These are phyloP conservation scores for Bos indicus DNA, from an alignment of 2,113 vertebrate genomes.

Conservation along the genomic window DNA sequence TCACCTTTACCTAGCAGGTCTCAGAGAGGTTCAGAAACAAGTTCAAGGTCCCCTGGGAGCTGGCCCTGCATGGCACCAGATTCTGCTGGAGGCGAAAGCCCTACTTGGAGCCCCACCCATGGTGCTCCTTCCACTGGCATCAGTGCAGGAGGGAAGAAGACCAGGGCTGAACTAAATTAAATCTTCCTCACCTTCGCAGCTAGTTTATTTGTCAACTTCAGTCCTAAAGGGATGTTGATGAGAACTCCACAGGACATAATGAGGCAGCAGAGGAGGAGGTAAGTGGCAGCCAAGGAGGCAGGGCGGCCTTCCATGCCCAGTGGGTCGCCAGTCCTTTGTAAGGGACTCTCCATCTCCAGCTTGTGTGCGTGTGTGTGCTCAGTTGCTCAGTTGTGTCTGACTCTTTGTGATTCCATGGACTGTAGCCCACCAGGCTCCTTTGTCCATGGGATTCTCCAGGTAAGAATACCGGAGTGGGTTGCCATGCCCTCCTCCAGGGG, in stretches of 20 bases:
- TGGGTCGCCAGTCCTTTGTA: rapidly evolving
- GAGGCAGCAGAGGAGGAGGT: background rate
- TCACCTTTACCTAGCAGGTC: background rate
- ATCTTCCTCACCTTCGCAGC: background rate
- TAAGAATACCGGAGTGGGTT: background rate
- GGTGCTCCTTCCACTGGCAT: rapidly evolving
- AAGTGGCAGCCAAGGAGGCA: background rate
- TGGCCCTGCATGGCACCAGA: background rate
- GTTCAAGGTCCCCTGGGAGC: background rate
- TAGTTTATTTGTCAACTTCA: background rate
- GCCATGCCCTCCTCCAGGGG: background rate
- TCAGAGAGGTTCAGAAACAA: background rate
- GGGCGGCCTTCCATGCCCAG: too few species aligned
- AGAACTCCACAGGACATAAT: background rate
- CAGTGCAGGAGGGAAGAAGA: background rate
- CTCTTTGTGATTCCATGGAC: background rate
- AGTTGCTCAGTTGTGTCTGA: background rate
- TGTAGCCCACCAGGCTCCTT: background rate
- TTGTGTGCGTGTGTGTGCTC: background rate
- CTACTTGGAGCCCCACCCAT: background rate
- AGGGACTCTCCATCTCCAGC: background rate
- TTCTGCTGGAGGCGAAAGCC: background rate
- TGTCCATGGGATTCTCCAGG: background rate
- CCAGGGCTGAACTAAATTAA: background rate
- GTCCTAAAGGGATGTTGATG: background rate